Conservation (phyloP, 2,113 vertebrate species). For the Phrynosoma platyrhinos region DNA sequence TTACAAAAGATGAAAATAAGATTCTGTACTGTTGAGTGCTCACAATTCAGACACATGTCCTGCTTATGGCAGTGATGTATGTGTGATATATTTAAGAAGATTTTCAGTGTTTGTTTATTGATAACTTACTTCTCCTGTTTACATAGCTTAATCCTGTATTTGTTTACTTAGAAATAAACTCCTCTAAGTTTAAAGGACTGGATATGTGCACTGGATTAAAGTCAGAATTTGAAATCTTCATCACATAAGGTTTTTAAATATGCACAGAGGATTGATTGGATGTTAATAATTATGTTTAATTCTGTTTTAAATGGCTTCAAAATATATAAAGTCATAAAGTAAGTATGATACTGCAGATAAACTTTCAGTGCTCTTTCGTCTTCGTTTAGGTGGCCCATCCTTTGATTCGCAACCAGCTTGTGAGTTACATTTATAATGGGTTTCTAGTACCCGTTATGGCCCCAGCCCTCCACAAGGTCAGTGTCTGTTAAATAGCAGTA, state of each 20-base stretch:
- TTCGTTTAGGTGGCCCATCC: constrained; percentile 88
- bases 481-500: constrained; percentile 49
- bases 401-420: constrained; percentile 91
- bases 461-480: constrained; percentile 96
- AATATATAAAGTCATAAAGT: neutral
- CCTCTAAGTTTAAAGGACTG: too few relatives aligned
- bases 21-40: neutral
- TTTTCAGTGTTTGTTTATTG: too few relatives aligned
- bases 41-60: neutral
- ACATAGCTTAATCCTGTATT: too few relatives aligned
- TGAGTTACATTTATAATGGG: constrained; percentile 96
- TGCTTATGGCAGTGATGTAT: too few relatives aligned
- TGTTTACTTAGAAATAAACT: too few relatives aligned
- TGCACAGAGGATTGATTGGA: neutral
- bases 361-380: neutral
- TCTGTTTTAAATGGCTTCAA: neutral
- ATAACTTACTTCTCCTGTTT: too few relatives aligned
- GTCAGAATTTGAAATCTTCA: neutral
- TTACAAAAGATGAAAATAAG: neutral
- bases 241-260: neutral
- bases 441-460: constrained; percentile 96
- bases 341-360: neutral
- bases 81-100: too few relatives aligned
- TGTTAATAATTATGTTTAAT: constrained; percentile 17
- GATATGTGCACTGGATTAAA: neutral